Evolutionary conservation across 1,140 invertebrate species (phyloP).

Genomic region (Drosophila sturtevanti): DNA sequence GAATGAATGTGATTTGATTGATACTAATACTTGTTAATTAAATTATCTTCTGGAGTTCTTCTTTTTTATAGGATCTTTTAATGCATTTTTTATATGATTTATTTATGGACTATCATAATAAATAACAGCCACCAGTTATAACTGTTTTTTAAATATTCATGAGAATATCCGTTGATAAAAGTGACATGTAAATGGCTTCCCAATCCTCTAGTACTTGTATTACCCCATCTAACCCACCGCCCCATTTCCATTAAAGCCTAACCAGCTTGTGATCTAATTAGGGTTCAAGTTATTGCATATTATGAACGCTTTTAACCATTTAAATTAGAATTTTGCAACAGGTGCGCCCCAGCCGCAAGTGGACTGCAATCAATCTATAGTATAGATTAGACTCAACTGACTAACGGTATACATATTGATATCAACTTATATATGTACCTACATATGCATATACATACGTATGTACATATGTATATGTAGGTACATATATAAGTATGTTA

Average conservation of each 20-base stretch:
- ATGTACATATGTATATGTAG: background rate
- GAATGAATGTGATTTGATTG: too few species aligned
- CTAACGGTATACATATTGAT: conserved; percentile 63
- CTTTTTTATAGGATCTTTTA: too few species aligned
- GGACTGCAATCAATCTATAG: background rate
- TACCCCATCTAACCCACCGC: background rate
- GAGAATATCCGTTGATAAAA: conserved; percentile 23
- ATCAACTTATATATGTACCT: background rate
- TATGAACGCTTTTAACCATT: conserved; percentile 52
- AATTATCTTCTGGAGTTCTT: too few species aligned
- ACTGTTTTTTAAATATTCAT: conserved; percentile 36
- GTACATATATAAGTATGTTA: background rate
- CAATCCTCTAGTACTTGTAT: background rate
- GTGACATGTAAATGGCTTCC: conserved; percentile 46
- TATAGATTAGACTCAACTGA: conserved; percentile 25
- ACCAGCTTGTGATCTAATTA: conserved; percentile 71
- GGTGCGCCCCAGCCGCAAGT: conserved; percentile 46
- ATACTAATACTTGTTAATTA: too few species aligned
- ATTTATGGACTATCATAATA: too few species aligned
- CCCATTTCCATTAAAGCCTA: conserved; percentile 12
- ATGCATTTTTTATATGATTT: too few species aligned
- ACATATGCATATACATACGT: too few species aligned
- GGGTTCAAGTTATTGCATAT: conserved; percentile 54
- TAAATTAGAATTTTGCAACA: conserved; percentile 73
- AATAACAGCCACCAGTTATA: background rate